Evolutionary conservation across 2,888 invertebrate species (phyloP).

Genomic region (Sialis lutaria): DNA sequence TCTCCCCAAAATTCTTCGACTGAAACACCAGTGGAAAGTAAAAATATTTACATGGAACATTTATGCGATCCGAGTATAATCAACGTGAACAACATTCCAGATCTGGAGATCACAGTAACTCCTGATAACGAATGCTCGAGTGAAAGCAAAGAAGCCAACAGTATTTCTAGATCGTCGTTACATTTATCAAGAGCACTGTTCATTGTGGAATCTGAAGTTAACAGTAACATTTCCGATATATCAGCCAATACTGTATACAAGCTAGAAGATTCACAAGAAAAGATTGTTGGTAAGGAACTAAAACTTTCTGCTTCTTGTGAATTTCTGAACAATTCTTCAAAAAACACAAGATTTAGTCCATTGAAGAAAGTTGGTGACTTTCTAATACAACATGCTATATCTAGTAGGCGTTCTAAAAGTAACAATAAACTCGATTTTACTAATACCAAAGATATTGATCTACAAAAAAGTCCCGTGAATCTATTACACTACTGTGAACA

Average conservation of each 20-base stretch:
- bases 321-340: conserved; percentile 17
- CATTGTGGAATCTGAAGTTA: conserved; percentile 16
- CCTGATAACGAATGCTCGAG: background rate
- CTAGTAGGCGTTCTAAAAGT: conserved; percentile 23
- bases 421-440: conserved; percentile 21
- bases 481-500: background rate
- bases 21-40: background rate
- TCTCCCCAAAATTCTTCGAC: conserved; percentile 9
- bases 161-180: conserved; percentile 19
- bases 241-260: conserved; percentile 5
- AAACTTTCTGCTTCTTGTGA: conserved; percentile 10
- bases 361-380: conserved; percentile 27
- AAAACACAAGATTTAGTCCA: conserved; percentile 22
- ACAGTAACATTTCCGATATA: conserved; percentile 1
- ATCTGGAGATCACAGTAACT: background rate
- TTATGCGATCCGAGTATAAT: background rate
- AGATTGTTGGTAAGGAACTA: conserved; percentile 10
- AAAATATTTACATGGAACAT: background rate
- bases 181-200: conserved; percentile 19
- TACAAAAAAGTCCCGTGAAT: background rate
- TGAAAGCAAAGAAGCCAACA: background rate
- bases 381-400: conserved; percentile 18
- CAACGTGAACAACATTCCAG: background rate
- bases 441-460: conserved; percentile 5
- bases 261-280: conserved; percentile 9